A percentile compares a stretch with the other conserved stretches of the same genome.
Evolutionary conservation across 2,113 vertebrate species (phyloP).

Genomic region (Mastomys coucha): DNA sequence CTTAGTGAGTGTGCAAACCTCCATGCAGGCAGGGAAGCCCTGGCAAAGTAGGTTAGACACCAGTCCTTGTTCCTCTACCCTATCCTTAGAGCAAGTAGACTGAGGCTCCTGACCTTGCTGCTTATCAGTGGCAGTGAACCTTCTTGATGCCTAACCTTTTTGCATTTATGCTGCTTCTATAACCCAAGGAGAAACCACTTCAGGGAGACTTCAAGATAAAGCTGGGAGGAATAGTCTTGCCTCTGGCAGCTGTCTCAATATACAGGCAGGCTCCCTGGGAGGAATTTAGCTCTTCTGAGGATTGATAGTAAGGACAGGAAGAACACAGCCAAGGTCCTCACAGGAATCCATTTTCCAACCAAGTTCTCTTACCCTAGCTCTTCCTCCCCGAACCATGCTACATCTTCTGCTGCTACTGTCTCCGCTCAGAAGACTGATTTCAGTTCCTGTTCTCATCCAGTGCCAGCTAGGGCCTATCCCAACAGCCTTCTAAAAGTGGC

Average conservation of each 20-base stretch:
- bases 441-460: background rate
- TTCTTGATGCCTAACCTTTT: background rate
- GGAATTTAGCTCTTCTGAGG: background rate
- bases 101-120: background rate
- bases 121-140: background rate
- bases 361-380: background rate
- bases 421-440: background rate
- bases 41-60: background rate
- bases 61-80: background rate
- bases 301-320: background rate
- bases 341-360: background rate
- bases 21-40: background rate
- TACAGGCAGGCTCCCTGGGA: background rate
- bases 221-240: background rate
- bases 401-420: background rate
- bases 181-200: background rate
- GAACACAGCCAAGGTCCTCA: background rate
- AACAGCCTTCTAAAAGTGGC: slow-evolving; percentile 11
- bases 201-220: background rate
- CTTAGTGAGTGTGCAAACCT: background rate
- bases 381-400: background rate
- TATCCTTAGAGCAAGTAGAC: background rate
- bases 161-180: background rate
- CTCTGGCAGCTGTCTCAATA: background rate
- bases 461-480: background rate